phyloP scores from a whole-genome alignment of 92 coral and sea anemone genomes.

The Actinernus sp. region DNA sequence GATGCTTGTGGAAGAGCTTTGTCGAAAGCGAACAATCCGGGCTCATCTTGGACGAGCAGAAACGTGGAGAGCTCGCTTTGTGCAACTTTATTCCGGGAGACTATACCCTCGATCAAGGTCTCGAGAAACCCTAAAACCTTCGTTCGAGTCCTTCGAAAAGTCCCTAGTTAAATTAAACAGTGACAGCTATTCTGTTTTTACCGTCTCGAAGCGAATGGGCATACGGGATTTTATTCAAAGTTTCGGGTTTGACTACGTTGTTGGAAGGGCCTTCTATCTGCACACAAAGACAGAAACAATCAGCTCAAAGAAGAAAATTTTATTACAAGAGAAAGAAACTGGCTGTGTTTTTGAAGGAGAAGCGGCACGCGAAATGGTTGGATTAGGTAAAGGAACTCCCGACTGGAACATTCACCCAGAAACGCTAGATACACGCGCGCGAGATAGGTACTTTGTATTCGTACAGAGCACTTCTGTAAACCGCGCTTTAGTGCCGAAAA shows the following conservation, averaged over 20 bases:
- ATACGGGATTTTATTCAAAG: slow-evolving; percentile 68
- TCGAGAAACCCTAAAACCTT: slow-evolving; percentile 28
- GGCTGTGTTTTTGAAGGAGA: slow-evolving; percentile 57
- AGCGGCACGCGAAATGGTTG: slow-evolving; percentile 60
- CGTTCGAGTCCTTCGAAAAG: slow-evolving; percentile 39
- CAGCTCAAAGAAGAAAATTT: slow-evolving; percentile 57
- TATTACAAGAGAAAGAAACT: slow-evolving; percentile 56
- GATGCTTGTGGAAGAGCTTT: slow-evolving; percentile 40
- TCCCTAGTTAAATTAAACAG: slow-evolving; percentile 32
- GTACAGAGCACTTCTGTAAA: slow-evolving; percentile 82
- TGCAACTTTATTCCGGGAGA: slow-evolving; percentile 57
- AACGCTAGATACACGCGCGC: slow-evolving; percentile 39
- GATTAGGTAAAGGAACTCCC: slow-evolving; percentile 48
- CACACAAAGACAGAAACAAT: slow-evolving; percentile 85
- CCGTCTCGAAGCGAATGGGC: slow-evolving; percentile 26
- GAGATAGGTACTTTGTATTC: slow-evolving; percentile 50
- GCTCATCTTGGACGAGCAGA: slow-evolving; percentile 74
- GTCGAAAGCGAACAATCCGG: slow-evolving; percentile 47
- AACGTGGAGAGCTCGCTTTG: slow-evolving; percentile 62
- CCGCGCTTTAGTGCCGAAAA: slow-evolving; percentile 42
- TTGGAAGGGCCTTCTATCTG: slow-evolving; percentile 68
- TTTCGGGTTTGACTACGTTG: slow-evolving; percentile 24
- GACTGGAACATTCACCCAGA: slow-evolving; percentile 86
- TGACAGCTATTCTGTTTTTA: slow-evolving; percentile 28
- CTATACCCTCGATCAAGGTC: slow-evolving; percentile 42